A percentile compares a stretch with the other conserved stretches of the same genome.
phyloP scores from a whole-genome alignment of 2,113 vertebrate genomes.

The Mobula birostris region DNA sequence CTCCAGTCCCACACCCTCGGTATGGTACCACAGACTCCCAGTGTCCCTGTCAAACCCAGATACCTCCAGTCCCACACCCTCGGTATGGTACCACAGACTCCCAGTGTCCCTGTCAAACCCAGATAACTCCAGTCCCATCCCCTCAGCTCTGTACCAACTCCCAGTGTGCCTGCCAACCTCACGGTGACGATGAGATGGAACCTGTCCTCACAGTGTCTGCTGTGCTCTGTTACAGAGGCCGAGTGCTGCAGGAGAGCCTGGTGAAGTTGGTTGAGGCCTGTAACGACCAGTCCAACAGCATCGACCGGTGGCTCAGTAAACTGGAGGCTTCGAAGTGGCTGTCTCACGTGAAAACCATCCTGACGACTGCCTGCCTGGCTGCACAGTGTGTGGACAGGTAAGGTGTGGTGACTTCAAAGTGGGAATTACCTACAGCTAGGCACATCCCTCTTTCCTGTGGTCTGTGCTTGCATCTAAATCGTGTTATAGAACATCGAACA shows the following conservation, averaged over 20 bases:
- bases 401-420: not conserved
- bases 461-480: not conserved
- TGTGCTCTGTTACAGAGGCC: conserved; percentile 55
- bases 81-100: no score
- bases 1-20: no score
- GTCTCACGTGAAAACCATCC: conserved; percentile 65
- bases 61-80: no score
- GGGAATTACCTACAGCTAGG: not conserved
- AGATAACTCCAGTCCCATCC: no score
- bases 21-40: no score
- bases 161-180: no score
- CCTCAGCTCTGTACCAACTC: no score
- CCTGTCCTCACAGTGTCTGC: not conserved
- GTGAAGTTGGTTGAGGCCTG: conserved; percentile 66
- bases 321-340: conserved; percentile 76
- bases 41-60: no score
- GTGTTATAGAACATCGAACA: no score
- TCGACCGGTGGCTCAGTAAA: conserved; percentile 73
- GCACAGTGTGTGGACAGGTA: conserved; percentile 77
- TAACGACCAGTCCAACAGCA: conserved; percentile 52
- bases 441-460: not conserved
- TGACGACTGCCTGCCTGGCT: conserved; percentile 67
- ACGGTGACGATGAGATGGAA: no score
- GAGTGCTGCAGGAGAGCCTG: conserved; percentile 70
- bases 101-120: no score